Percentiles rank a stretch among this genome's conserved stretches.
Evolutionary conservation across 1,140 invertebrate genomes (phyloP).

Genomic region (Drosophila parabipectinata): DNA sequence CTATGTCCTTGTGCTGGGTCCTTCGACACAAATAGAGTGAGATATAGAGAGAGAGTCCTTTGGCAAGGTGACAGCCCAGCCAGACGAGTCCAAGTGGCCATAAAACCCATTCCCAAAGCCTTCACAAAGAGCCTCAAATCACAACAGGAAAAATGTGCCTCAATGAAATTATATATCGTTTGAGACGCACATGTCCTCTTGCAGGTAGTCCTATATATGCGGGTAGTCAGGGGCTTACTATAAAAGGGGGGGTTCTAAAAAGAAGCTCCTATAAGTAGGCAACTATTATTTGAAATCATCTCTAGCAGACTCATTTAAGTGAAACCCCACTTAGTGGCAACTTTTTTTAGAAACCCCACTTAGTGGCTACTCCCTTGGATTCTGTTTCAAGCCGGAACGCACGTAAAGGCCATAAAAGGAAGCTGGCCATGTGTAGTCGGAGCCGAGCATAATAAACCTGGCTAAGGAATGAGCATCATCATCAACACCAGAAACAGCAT

Average conservation of each 20-base stretch:
- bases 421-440: slow-evolving; percentile 54
- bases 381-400: slow-evolving; percentile 26
- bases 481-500: slow-evolving; percentile 26
- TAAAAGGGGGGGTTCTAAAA: neutral
- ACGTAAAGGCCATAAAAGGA: slow-evolving; percentile 69
- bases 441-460: slow-evolving; percentile 64
- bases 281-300: neutral
- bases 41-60: too few species aligned
- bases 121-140: slow-evolving; percentile 20
- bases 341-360: slow-evolving; percentile 4
- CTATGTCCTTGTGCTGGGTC: neutral
- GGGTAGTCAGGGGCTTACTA: neutral
- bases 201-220: neutral
- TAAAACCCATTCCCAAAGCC: slow-evolving; percentile 40
- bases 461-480: slow-evolving; percentile 58
- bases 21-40: too few species aligned
- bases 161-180: slow-evolving; percentile 52
- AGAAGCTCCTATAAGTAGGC: neutral
- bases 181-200: slow-evolving; percentile 11
- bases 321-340: slow-evolving; percentile 1
- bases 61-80: slow-evolving; percentile 15
- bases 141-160: slow-evolving; percentile 49
- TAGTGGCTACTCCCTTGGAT: slow-evolving; percentile 23
- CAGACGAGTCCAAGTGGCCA: slow-evolving; percentile 27
- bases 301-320: neutral